Evolutionary conservation across 2,113 vertebrate species (phyloP).

Genomic region (Aegithalos caudatus): DNA sequence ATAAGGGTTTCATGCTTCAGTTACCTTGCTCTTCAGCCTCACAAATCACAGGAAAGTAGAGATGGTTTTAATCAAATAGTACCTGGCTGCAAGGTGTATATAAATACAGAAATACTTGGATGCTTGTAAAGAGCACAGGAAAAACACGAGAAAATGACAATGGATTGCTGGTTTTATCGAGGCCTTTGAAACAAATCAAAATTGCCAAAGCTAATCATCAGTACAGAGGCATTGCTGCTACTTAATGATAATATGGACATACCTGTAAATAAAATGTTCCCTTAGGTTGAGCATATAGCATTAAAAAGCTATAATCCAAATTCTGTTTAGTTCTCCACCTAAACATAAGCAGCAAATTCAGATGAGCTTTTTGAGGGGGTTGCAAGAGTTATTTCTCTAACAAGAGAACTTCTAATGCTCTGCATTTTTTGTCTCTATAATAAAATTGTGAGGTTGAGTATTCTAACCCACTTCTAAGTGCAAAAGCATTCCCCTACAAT

Average conservation of each 20-base stretch:
- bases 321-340: constrained; percentile 90
- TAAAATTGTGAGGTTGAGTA: neutral
- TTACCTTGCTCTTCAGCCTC: neutral
- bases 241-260: constrained; percentile 1
- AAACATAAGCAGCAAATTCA: constrained; percentile 57
- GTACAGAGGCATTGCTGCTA: neutral
- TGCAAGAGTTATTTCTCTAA: neutral
- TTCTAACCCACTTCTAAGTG: neutral
- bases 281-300: constrained; percentile 88
- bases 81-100: neutral
- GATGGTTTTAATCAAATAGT: neutral
- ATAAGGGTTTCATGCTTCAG: neutral
- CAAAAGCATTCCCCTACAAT: neutral
- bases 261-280: constrained; percentile 92
- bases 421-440: neutral
- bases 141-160: neutral
- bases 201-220: neutral
- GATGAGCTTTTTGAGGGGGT: neutral
- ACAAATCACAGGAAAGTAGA: neutral
- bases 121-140: neutral
- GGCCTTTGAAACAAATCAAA: neutral
- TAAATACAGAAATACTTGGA: neutral
- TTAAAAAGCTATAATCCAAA: constrained; percentile 91
- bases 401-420: neutral
- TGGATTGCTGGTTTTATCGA: neutral